Evolutionary conservation across 2,888 invertebrate species (phyloP).

Genomic region (Xanthorhoe designata): DNA sequence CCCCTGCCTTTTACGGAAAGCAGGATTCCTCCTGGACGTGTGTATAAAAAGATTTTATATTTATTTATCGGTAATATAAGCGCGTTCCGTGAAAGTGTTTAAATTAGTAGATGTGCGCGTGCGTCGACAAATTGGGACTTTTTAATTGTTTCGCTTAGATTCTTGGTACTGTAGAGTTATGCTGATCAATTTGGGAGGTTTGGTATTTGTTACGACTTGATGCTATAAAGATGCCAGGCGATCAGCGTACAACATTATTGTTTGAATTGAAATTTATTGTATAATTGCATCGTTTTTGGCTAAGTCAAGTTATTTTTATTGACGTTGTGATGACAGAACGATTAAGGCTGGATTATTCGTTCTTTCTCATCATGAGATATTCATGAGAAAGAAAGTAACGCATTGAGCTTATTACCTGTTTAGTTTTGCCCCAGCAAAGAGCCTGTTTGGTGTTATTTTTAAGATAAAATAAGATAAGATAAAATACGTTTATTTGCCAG

Average conservation of each 20-base stretch:
- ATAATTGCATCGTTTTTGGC: not conserved
- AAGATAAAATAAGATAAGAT: too few species aligned
- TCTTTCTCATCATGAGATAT: too few species aligned
- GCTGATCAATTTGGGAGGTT: not conserved
- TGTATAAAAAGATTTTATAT: conserved; percentile 77
- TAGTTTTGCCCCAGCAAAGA: too few species aligned
- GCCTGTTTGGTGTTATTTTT: too few species aligned
- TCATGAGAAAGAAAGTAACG: too few species aligned
- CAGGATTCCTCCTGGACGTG: conserved; percentile 79
- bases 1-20: conserved; percentile 78
- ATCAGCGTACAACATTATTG: not conserved
- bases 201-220: conserved; percentile 1
- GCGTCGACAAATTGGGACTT: conserved; percentile 43
- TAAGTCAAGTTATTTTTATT: not conserved
- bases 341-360: not conserved
- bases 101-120: conserved; percentile 66
- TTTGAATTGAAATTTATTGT: not conserved
- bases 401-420: too few species aligned
- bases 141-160: conserved; percentile 33
- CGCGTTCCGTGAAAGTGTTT: conserved; percentile 67
- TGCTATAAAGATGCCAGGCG: not conserved
- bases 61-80: conserved; percentile 73
- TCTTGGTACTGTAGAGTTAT: conserved; percentile 3
- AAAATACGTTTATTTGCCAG: too few species aligned
- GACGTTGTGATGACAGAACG: not conserved